These are phyloP conservation scores for Pristionchus exspectatus DNA, from an alignment of 2,888 invertebrate species.

Conservation along the genomic window DNA sequence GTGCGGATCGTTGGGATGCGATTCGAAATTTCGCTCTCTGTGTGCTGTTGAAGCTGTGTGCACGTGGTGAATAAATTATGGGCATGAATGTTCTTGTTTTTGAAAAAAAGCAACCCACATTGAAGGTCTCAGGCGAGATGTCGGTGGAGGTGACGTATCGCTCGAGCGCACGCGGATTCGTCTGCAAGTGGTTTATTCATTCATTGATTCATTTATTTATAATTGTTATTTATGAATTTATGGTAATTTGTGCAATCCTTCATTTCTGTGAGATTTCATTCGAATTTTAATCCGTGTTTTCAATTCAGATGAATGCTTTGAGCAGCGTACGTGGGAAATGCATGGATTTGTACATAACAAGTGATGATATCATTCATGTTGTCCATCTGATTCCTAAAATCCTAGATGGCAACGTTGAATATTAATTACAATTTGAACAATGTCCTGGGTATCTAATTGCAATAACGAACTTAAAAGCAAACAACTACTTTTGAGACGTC, in stretches of 20 bases:
- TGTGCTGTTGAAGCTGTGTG: neutral
- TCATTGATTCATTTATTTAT: neutral
- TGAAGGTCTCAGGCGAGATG: slow-evolving; percentile 7
- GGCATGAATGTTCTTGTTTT: no score
- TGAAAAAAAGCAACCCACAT: neutral
- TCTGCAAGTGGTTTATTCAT: neutral
- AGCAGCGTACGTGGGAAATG: neutral
- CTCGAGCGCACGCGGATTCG: slow-evolving; percentile 43
- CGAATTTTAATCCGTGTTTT: neutral
- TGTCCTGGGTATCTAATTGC: no score
- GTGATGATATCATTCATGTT: neutral
- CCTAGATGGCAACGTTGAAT: neutral
- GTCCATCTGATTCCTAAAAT: neutral
- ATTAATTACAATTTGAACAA: no score
- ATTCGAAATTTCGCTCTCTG: no score
- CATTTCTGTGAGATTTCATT: no score
- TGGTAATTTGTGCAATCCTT: neutral
- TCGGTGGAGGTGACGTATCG: neutral
- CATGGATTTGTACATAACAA: neutral
- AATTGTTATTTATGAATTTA: neutral
- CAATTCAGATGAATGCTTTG: neutral
- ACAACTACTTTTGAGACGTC: neutral
- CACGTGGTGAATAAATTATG: no score
- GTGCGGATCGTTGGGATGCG: neutral
- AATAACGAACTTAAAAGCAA: neutral